phyloP scores from a whole-genome alignment of 2,797 vertebrate species.

The Thripadectes ignobilis region DNA sequence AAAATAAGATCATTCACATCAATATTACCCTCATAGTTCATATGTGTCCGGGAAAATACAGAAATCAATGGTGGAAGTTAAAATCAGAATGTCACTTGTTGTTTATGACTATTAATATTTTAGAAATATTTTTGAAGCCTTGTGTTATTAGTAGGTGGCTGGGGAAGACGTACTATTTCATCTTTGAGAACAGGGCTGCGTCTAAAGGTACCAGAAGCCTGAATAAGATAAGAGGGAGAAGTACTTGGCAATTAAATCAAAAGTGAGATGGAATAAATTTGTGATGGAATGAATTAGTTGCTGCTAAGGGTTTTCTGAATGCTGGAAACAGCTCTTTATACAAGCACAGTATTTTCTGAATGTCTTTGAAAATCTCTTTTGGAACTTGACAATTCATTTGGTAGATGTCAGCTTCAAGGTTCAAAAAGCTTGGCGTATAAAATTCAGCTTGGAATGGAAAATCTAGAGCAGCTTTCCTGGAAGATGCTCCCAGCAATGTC shows the following conservation, averaged over 20 bases:
- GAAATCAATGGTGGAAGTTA: not conserved
- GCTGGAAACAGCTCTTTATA: not conserved
- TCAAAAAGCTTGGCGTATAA: constrained; percentile 21
- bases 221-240: not conserved
- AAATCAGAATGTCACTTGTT: not conserved
- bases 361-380: not conserved
- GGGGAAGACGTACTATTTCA: not conserved
- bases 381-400: constrained; percentile 10
- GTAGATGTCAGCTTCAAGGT: constrained; percentile 6
- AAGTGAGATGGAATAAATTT: not conserved
- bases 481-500: constrained; percentile 17
- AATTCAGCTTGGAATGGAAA: constrained; percentile 30
- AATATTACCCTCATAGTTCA: not conserved
- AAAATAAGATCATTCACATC: not conserved
- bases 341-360: not conserved
- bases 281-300: not conserved
- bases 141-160: not conserved
- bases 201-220: not conserved
- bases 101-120: not conserved
- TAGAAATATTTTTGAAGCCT: not conserved
- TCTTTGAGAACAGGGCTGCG: not conserved
- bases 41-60: not conserved
- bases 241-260: not conserved
- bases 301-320: not conserved
- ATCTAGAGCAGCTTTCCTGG: constrained; percentile 29